A percentile compares a stretch with the other conserved stretches of the same genome.
Evolutionary conservation across 2,888 invertebrate genomes (phyloP).

Genomic region (Yponomeuta sedellus): DNA sequence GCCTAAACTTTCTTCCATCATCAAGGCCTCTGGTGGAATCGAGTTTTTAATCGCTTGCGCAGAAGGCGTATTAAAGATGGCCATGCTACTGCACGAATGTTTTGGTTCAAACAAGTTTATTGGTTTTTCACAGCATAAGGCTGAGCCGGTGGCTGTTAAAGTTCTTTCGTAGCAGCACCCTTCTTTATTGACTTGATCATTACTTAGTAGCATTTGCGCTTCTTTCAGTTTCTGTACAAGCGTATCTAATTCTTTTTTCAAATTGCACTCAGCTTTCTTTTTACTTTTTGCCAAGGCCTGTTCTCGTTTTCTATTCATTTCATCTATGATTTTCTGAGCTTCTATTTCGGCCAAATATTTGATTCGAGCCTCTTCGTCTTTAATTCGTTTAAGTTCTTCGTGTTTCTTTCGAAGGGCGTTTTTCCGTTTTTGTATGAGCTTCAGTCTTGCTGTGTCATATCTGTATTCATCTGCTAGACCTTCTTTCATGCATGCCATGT

Average conservation of each 20-base stretch:
- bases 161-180: neutral
- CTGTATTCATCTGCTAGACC: neutral
- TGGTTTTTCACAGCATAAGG: too few relatives aligned
- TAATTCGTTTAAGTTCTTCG: neutral
- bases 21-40: too few relatives aligned
- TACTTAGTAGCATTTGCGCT: neutral
- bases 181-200: neutral
- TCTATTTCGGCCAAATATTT: neutral
- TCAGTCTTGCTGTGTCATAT: neutral
- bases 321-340: neutral
- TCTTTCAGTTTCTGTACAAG: neutral
- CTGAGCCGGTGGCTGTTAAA: too few relatives aligned
- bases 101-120: too few relatives aligned
- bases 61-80: too few relatives aligned
- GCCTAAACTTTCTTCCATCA: too few relatives aligned
- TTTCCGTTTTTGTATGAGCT: neutral
- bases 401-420: neutral
- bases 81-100: too few relatives aligned
- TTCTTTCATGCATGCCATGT: neutral
- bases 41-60: too few relatives aligned
- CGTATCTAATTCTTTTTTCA: neutral
- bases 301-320: neutral
- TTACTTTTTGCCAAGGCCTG: neutral
- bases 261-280: neutral
- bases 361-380: neutral